Base-by-base conservation (phyloP, 2,113 vertebrate genomes). In the Xiphias gladius region DNA sequence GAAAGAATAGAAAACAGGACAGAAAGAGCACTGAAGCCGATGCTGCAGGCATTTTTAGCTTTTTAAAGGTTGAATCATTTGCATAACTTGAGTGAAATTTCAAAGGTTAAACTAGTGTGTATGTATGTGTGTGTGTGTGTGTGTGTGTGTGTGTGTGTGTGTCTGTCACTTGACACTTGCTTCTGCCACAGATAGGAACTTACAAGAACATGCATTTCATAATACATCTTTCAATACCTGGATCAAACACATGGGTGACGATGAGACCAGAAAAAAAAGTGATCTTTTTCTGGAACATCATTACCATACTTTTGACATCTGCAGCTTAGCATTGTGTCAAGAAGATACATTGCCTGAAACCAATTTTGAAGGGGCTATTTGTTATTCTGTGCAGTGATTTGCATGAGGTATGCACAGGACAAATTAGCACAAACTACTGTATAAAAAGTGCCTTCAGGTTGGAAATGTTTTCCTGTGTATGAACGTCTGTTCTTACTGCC, bases 41-140 rank as follows among this genome's bases (percentile, higher is more conserved):
- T 77, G 76, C 72, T 72, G 82, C 82, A 75, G 79, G 87, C 79
- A 76, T 75, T 52, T 83, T 77, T 80, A 79, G 79, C 66, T 84
- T 89, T 90, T 79, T 55, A 91, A 93, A 93, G 90, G 90, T 92
- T 88, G 70, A 84, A 61, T 78, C 41, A 88, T 91, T 87, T 90
- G 87, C 88, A 89, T 91, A 84, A 83, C 61, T 70, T 86, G 43
- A 81, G 81, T 79, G 77, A 70, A 24, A 84, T 57, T 83, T 80
- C 66, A 88, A 91, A 92, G 90, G 86, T 90, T 86, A 84, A 75
- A 88, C 55, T 8, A 26, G 64, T 61, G 71, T 48, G 22, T 57
- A 37, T 58, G 48, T 48, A 57, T 86, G 41, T 37, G 5, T 50
- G 12, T 71, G 32, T 59, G 41, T 75, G 66, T 62, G 66, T 73